Evolutionary conservation across 2,888 invertebrate species (phyloP), one percentile per base, ranked within the genome.

Genomic region (Ecdyonurus torrentis): DNA sequence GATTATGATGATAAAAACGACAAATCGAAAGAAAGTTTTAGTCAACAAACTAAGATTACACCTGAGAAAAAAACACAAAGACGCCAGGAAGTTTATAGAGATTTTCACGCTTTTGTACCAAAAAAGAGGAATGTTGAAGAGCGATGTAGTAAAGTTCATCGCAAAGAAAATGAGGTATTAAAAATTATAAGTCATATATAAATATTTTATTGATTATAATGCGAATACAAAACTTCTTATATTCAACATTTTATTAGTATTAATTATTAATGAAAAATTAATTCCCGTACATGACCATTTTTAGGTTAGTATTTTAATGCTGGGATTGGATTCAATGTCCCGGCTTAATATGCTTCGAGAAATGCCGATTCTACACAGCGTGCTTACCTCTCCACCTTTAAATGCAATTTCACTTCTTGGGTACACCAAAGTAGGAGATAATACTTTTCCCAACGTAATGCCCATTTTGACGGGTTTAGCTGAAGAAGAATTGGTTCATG

Each of bases 371-470:
- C n/a, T n/a, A n/a, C n/a, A n/a, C n/a, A n/a, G n/a, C n/a, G n/a
- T n/a, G n/a, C 79, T 79, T 69, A 89, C 90, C 0, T 75, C 81
- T 20, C 72, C 77, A 1, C 82, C 79, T 67, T 76, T 92, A 61
- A 79, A 80, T 18, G 85, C 85, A 52, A 79, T 89, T 61, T 91
- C 91, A 72, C 78, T 96, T 72, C 74, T 86, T 67, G 96, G 95
- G 2, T 94, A 91, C 74, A 93, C 89, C 72, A 96, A 95, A 79
- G 88, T 96, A 7, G 96, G 85, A 2, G 95, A 95, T 74, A 96
- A 95, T 73, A 95, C 95, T 0, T 94, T 89, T 72, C 92, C 93
- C 0, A 96, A 96, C 74, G 73, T 96, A 64, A 82, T 89, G 7
- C 89, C 95, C 0, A 80, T 91, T 66, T 75, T 94, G 15, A 83